phyloP scores from a whole-genome alignment of 2,888 invertebrate genomes.

The Entomobrya proxima region DNA sequence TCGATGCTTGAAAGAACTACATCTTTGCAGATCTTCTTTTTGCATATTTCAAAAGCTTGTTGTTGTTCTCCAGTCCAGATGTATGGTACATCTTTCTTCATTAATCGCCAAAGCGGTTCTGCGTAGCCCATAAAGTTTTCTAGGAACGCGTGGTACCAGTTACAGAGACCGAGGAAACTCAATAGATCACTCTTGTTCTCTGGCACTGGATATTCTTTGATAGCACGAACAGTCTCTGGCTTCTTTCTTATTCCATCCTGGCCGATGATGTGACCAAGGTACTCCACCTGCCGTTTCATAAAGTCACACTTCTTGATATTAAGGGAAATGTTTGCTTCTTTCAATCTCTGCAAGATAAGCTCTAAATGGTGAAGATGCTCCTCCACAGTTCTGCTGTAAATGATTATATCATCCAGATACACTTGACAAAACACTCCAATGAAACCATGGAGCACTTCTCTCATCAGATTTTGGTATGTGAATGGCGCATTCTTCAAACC shows the following conservation, averaged over 20 bases:
- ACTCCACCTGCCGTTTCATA: conserved; percentile 54
- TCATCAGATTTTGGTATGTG: conserved; percentile 55
- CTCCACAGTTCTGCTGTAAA: conserved; percentile 35
- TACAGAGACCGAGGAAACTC: conserved; percentile 74
- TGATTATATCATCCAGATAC: too few species aligned
- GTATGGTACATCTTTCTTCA: conserved; percentile 5
- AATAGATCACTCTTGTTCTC: conserved; percentile 47
- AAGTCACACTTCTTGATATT: conserved; percentile 69
- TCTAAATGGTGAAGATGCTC: conserved; percentile 61
- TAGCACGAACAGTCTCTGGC: too few species aligned
- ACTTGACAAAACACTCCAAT: conserved; percentile 12
- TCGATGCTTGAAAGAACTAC: conserved; percentile 38
- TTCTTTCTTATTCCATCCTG: conserved; percentile 65
- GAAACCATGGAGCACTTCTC: conserved; percentile 27
- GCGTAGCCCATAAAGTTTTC: not conserved
- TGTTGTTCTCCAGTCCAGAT: conserved; percentile 41
- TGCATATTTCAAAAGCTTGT: conserved; percentile 51
- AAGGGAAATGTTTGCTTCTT: conserved; percentile 68
- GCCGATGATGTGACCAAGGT: conserved; percentile 68
- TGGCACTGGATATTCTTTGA: conserved; percentile 71
- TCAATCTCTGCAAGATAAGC: conserved; percentile 67
- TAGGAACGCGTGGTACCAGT: conserved; percentile 73
- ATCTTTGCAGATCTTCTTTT: conserved; percentile 9
- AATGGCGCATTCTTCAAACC: conserved; percentile 42
- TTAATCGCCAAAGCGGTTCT: not conserved